Conservation (phyloP, 2,888 invertebrate genomes). For the Leucophenga montana region DNA sequence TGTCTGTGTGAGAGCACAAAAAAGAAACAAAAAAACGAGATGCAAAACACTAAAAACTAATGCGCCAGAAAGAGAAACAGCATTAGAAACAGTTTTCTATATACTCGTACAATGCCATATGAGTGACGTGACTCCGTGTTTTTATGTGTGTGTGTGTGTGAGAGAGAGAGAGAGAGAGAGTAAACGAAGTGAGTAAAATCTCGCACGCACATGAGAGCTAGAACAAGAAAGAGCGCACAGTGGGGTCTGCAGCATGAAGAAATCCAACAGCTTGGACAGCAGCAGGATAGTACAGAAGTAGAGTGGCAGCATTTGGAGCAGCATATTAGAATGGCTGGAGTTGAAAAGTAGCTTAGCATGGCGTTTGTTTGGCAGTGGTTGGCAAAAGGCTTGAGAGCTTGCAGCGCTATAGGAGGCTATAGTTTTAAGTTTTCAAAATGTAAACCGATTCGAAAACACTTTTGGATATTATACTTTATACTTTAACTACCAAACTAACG, state of each 20-base stretch:
- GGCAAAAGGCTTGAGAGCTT: too few relatives aligned
- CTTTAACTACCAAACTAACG: too few relatives aligned
- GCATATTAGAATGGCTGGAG: not conserved
- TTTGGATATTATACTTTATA: too few relatives aligned
- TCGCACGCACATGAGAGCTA: not conserved
- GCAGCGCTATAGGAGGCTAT: too few relatives aligned
- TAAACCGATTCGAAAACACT: too few relatives aligned
- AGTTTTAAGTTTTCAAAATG: too few relatives aligned
- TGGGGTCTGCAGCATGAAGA: not conserved
- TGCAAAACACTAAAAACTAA: conserved; percentile 70
- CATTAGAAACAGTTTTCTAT: conserved; percentile 61
- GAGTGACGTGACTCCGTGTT: conserved; percentile 32
- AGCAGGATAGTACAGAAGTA: conserved; percentile 36
- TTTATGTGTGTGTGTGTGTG: conserved; percentile 35
- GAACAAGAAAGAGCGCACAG: conserved; percentile 37
- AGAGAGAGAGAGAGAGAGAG: conserved; percentile 45
- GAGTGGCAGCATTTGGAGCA: conserved; percentile 2
- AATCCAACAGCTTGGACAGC: conserved; percentile 38
- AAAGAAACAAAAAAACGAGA: conserved; percentile 69
- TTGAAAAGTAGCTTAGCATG: not conserved
- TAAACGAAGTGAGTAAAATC: conserved; percentile 25
- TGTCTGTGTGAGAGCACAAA: conserved; percentile 44
- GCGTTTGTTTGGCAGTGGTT: not conserved
- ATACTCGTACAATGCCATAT: not conserved
- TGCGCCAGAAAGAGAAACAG: conserved; percentile 70